Percentiles rank a stretch among this genome's conserved stretches.
These are phyloP conservation scores for Metridium senile DNA, from an alignment of 92 coral and sea anemone species.

Conservation along the genomic window DNA sequence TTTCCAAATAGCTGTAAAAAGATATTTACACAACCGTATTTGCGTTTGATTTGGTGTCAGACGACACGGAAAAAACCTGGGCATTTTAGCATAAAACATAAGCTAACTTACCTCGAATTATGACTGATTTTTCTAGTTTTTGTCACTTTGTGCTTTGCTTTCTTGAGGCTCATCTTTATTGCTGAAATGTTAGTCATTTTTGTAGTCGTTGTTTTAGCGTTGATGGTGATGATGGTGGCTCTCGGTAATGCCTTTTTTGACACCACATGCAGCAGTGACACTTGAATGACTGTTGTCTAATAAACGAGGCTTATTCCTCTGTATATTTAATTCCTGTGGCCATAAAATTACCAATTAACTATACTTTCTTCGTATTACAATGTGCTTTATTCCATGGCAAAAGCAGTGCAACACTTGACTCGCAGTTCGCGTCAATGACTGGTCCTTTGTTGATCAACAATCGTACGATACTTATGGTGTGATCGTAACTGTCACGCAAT, in stretches of 20 bases:
- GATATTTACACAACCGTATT: too few species aligned
- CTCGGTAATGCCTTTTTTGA: neutral
- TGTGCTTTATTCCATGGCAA: too few species aligned
- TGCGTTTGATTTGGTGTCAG: too few species aligned
- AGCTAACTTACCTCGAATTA: neutral
- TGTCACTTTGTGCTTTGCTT: neutral
- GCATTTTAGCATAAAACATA: too few species aligned
- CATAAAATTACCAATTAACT: too few species aligned
- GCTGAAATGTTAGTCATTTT: conserved; percentile 4
- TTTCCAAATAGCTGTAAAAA: too few species aligned
- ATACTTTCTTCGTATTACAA: too few species aligned
- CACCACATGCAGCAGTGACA: neutral
- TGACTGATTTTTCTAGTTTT: neutral
- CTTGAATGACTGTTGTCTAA: neutral
- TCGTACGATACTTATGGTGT: conserved; percentile 16
- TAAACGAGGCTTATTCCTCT: too few species aligned
- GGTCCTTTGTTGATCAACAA: neutral
- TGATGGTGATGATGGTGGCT: neutral
- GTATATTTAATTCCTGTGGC: too few species aligned
- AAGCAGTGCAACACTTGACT: too few species aligned
- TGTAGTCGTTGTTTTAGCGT: neutral
- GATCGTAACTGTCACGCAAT: conserved; percentile 14
- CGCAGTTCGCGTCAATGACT: neutral
- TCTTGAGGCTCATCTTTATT: conserved; percentile 3
- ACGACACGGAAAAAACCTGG: too few species aligned